These are phyloP conservation scores for Erythrocercus mccallii DNA, from an alignment of 2,113 vertebrate genomes.

Conservation along the genomic window DNA sequence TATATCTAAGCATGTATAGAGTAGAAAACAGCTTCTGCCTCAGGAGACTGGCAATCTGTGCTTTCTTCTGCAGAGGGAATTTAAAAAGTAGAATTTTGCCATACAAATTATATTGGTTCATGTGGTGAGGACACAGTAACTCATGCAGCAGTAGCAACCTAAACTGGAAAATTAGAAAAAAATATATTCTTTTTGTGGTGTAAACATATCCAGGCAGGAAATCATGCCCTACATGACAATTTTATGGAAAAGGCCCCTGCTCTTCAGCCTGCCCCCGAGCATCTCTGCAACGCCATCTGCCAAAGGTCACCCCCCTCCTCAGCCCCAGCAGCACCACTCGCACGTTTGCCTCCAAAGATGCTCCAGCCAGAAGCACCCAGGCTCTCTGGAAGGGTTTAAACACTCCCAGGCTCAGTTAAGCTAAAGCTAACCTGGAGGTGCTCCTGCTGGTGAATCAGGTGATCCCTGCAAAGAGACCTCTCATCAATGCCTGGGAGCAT, in stretches of 20 bases:
- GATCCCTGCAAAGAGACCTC: background rate
- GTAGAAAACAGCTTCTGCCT: background rate
- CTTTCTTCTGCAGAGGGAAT: background rate
- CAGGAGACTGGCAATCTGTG: background rate
- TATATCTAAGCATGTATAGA: background rate
- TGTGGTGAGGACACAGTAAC: background rate
- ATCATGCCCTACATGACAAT: background rate
- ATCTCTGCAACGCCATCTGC: slow-evolving; percentile 28
- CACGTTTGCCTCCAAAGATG: background rate
- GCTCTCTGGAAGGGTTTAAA: background rate
- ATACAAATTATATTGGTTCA: background rate
- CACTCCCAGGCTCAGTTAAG: background rate
- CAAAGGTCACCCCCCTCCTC: slow-evolving; percentile 13
- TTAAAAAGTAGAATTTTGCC: background rate
- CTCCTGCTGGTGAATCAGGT: background rate
- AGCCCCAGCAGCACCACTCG: background rate
- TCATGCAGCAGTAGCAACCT: background rate
- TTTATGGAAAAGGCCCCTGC: background rate
- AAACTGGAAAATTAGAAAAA: background rate
- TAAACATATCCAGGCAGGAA: background rate
- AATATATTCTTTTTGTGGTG: background rate
- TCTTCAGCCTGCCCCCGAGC: slow-evolving; percentile 7
- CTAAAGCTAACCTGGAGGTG: background rate
- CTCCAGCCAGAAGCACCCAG: background rate
- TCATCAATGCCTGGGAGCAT: background rate